phyloP scores from a whole-genome alignment of 2,113 vertebrate genomes.

The Rhinogobius similis region DNA sequence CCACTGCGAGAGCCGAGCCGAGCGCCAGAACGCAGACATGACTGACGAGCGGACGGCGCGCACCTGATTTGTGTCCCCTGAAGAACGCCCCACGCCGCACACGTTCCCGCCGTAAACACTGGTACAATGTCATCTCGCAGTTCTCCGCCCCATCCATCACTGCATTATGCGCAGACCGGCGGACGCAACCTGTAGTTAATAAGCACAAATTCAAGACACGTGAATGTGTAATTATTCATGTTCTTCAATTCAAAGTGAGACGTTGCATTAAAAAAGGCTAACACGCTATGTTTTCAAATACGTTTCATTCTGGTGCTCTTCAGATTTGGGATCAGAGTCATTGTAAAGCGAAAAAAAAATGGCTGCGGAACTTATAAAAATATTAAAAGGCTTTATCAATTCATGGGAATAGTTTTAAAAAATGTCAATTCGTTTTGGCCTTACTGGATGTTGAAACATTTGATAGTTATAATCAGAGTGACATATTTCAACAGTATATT shows the following conservation, averaged over 20 bases:
- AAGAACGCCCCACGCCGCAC: slow-evolving; percentile 57
- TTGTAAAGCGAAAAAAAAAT: too few relatives aligned
- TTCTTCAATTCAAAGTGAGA: too few relatives aligned
- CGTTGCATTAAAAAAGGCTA: not conserved
- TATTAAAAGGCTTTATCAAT: not conserved
- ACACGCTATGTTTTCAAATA: too few relatives aligned
- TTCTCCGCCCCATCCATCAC: slow-evolving; percentile 45
- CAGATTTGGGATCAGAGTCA: too few relatives aligned
- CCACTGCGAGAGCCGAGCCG: slow-evolving; percentile 37
- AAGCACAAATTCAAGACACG: not conserved
- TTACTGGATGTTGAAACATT: not conserved
- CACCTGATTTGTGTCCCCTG: slow-evolving; percentile 63
- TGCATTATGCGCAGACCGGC: slow-evolving; percentile 21
- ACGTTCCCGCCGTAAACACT: slow-evolving; percentile 52
- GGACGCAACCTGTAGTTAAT: slow-evolving; percentile 12
- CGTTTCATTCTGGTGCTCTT: too few relatives aligned
- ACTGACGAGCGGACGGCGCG: slow-evolving; percentile 60
- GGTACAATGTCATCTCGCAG: slow-evolving; percentile 46
- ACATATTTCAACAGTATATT: not conserved
- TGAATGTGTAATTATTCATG: not conserved
- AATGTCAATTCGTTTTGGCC: too few relatives aligned
- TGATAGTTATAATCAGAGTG: not conserved
- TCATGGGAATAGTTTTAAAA: not conserved
- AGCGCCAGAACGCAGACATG: slow-evolving; percentile 60
- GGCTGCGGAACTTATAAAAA: too few relatives aligned